phyloP scores from a whole-genome alignment of 1,140 invertebrate species.

The Nomia melanderi region DNA sequence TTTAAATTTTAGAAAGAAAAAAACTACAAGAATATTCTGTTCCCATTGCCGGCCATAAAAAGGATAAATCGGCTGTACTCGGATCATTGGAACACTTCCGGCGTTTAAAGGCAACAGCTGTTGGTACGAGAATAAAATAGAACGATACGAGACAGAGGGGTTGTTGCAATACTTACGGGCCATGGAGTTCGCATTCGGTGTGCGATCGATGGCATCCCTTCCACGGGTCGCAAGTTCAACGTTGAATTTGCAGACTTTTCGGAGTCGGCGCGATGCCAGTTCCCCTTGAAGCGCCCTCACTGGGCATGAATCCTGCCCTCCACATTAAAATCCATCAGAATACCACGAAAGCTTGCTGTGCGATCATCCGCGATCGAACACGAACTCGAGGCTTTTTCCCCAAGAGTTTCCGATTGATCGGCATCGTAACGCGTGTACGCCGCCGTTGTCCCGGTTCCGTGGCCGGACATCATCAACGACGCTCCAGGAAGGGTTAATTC shows the following conservation, averaged over 20 bases:
- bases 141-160: slow-evolving; percentile 41
- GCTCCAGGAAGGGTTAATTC: slow-evolving; percentile 27
- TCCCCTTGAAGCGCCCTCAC: slow-evolving; percentile 68
- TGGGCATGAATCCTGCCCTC: slow-evolving; percentile 52
- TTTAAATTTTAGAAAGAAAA: background rate
- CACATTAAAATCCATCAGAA: slow-evolving; percentile 59
- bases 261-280: slow-evolving; percentile 70
- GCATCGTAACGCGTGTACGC: background rate
- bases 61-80: background rate
- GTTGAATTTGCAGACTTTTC: slow-evolving; percentile 63
- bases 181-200: slow-evolving; percentile 50
- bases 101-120: background rate
- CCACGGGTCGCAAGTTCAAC: slow-evolving; percentile 32
- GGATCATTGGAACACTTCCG: background rate
- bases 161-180: slow-evolving; percentile 46
- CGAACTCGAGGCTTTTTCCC: slow-evolving; percentile 15
- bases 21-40: background rate
- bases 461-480: background rate
- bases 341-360: slow-evolving; percentile 53
- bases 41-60: background rate
- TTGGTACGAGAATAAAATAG: slow-evolving; percentile 80
- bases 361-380: background rate
- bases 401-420: background rate
- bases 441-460: background rate
- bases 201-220: slow-evolving; percentile 66